These are phyloP conservation scores for Drosophila nigritarsus DNA, from an alignment of 2,888 invertebrate genomes.

Conservation along the genomic window DNA sequence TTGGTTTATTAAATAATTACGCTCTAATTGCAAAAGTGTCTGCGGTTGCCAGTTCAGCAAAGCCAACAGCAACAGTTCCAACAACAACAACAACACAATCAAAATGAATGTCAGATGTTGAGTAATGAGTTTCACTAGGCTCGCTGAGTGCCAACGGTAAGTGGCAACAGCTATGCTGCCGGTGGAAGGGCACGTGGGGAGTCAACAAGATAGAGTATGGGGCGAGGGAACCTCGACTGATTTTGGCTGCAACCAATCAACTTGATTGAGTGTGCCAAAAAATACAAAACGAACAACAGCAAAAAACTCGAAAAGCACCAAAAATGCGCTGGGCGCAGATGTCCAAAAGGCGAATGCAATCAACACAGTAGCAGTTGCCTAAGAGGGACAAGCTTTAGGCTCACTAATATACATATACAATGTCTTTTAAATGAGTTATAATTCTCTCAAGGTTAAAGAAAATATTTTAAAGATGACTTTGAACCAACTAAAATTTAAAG, in stretches of 20 bases:
- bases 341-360: conserved; percentile 22
- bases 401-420: background rate
- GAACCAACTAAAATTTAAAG: background rate
- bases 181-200: background rate
- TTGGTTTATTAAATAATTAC: conserved; percentile 79
- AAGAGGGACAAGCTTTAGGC: background rate
- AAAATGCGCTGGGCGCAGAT: conserved; percentile 1
- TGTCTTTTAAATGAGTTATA: background rate
- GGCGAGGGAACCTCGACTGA: conserved; percentile 21
- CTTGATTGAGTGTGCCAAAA: conserved; percentile 63
- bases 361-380: conserved; percentile 28
- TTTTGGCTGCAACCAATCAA: conserved; percentile 61
- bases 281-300: conserved; percentile 23
- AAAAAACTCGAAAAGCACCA: conserved; percentile 10
- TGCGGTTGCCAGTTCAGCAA: conserved; percentile 54
- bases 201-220: background rate
- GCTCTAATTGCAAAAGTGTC: conserved; percentile 80
- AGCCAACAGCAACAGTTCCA: conserved; percentile 43
- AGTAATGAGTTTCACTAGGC: conserved; percentile 49
- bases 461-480: background rate
- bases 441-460: background rate
- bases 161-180: conserved; percentile 17
- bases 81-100: conserved; percentile 21
- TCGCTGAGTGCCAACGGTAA: conserved; percentile 33
- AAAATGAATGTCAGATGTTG: conserved; percentile 55